A percentile compares a stretch with the other conserved stretches of the same genome.
phyloP scores from a whole-genome alignment of 2,113 vertebrate genomes.

The Petrocephalus microphthalmus region DNA sequence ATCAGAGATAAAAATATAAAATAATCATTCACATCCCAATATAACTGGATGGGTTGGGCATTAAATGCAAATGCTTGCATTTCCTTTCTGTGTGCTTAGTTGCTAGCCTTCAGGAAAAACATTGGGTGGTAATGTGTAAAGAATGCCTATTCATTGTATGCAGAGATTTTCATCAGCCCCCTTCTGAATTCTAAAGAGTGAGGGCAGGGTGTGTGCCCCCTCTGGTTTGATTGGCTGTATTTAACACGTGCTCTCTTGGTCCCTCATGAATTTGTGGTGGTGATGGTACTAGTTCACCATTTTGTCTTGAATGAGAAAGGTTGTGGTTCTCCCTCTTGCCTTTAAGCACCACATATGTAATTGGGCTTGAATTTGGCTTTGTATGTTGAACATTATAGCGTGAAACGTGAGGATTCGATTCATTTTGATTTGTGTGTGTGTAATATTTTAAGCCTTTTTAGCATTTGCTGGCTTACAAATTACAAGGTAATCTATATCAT shows the following conservation, averaged over 20 bases:
- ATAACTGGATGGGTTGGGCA: background rate
- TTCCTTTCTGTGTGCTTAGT: conserved; percentile 17
- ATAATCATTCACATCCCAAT: background rate
- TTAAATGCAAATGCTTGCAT: background rate
- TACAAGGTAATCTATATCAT: background rate
- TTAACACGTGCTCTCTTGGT: background rate
- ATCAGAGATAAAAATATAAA: background rate
- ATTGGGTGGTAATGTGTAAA: conserved; percentile 35
- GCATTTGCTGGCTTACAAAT: background rate
- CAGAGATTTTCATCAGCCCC: conserved; percentile 35
- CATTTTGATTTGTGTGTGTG: background rate
- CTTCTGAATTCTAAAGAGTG: background rate
- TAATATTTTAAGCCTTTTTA: background rate
- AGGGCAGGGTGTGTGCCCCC: background rate
- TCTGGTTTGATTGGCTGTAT: background rate
- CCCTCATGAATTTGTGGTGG: background rate
- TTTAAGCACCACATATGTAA: background rate
- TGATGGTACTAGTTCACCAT: background rate
- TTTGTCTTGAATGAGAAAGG: background rate
- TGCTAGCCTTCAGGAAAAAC: conserved; percentile 25
- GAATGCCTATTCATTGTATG: conserved; percentile 39
- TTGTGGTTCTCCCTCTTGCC: background rate
- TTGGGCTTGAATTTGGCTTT: background rate
- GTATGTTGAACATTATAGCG: background rate
- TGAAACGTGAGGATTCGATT: background rate